Conservation (phyloP, 2,113 vertebrate species). For the Albula glossodonta region DNA sequence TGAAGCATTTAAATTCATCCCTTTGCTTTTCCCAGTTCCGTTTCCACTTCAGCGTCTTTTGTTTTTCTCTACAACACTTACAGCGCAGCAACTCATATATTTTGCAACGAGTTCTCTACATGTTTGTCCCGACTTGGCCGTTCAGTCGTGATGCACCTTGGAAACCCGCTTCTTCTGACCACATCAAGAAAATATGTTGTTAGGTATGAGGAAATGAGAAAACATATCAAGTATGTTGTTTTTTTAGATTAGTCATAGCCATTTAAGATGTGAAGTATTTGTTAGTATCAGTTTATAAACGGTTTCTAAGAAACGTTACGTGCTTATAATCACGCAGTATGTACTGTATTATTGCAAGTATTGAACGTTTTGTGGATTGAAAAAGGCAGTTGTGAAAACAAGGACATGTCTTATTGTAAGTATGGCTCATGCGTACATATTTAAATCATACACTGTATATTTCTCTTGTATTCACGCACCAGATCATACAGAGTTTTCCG, state of each 20-base stretch:
- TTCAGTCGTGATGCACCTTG: not conserved
- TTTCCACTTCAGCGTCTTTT: not conserved
- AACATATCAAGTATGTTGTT: not conserved
- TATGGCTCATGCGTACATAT: not conserved
- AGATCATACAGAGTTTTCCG: not conserved
- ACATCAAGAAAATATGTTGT: not conserved
- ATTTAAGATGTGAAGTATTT: not conserved
- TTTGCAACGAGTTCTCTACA: not conserved
- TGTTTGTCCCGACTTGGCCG: not conserved
- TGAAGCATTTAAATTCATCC: not conserved
- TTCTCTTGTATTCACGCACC: not conserved
- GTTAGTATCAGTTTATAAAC: not conserved
- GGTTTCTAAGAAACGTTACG: not conserved
- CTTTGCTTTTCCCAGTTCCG: not conserved
- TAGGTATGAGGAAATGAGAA: slow-evolving; percentile 6
- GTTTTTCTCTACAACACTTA: not conserved
- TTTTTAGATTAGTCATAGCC: not conserved
- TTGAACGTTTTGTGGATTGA: not conserved
- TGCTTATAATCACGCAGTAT: not conserved
- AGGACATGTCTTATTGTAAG: not conserved
- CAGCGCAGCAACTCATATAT: not conserved
- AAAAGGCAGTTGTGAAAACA: not conserved
- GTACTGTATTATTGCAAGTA: not conserved
- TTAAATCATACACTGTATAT: not conserved
- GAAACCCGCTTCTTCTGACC: not conserved